A percentile compares a stretch with the other conserved stretches of the same genome.
Evolutionary conservation across 1,140 invertebrate species (phyloP).

Genomic region (Musca vetustissima): DNA sequence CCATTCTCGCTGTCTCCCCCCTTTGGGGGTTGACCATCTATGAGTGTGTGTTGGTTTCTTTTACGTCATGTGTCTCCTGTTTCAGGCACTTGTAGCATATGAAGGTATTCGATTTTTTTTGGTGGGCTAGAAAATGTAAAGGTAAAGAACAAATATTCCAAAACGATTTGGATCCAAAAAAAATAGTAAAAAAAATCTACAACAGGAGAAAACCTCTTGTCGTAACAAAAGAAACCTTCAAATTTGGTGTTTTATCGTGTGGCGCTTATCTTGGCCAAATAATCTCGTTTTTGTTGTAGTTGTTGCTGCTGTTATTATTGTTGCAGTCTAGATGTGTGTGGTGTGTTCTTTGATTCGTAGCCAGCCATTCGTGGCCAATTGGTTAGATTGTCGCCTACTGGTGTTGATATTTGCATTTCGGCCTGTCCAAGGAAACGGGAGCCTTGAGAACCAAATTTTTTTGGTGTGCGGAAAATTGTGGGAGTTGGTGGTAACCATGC

Average conservation of each 20-base stretch:
- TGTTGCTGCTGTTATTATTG: neutral
- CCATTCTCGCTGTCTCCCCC: no score
- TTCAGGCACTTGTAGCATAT: no score
- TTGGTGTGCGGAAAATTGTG: neutral
- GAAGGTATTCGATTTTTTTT: no score
- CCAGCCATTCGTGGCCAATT: constrained; percentile 48
- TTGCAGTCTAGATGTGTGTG: no score
- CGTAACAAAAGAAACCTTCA: constrained; percentile 21
- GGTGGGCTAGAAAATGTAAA: no score
- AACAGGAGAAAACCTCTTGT: neutral
- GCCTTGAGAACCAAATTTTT: constrained; percentile 1
- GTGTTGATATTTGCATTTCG: constrained; percentile 20
- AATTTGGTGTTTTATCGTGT: constrained; percentile 39
- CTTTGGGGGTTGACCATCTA: no score
- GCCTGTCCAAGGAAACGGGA: neutral
- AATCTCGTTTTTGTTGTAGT: constrained; percentile 10
- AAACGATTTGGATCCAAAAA: neutral
- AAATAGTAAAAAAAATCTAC: neutral
- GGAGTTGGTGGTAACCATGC: neutral
- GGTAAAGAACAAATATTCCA: no score
- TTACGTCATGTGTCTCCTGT: no score
- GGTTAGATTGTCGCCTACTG: constrained; percentile 54
- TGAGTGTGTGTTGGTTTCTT: no score
- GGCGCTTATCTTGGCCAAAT: constrained; percentile 38
- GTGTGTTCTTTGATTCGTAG: no score